These are phyloP conservation scores for Danaus melanippus DNA, from an alignment of 1,140 invertebrate genomes.

Conservation along the genomic window DNA sequence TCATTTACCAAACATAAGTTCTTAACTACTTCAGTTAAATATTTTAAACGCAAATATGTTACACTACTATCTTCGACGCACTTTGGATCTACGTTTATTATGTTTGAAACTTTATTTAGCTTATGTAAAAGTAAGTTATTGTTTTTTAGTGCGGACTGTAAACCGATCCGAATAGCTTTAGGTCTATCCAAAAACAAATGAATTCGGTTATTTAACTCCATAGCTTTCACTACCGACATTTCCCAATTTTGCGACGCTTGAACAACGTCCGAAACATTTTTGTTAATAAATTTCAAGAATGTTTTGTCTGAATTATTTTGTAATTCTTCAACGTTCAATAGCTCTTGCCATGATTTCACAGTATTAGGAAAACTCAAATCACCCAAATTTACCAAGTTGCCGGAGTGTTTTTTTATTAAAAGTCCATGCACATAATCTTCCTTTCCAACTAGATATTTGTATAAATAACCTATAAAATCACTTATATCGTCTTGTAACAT, in stretches of 20 bases:
- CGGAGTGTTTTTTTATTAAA: conserved; percentile 67
- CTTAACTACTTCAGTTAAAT: conserved; percentile 49
- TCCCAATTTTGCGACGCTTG: conserved; percentile 43
- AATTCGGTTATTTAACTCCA: conserved; percentile 39
- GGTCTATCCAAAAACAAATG: conserved; percentile 45
- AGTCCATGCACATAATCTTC: conserved; percentile 24
- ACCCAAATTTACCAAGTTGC: conserved; percentile 58
- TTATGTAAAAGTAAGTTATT: conserved; percentile 30
- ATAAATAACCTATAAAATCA: conserved; percentile 31
- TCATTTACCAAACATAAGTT: conserved; percentile 43
- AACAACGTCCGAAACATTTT: conserved; percentile 32
- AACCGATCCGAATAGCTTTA: conserved; percentile 32
- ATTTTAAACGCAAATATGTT: conserved; percentile 47
- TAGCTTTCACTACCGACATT: conserved; percentile 35
- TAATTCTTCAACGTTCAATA: conserved; percentile 27
- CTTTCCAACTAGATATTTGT: conserved; percentile 32
- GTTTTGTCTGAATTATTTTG: conserved; percentile 17
- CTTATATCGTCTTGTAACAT: conserved; percentile 42
- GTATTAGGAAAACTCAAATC: conserved; percentile 71
- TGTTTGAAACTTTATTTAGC: conserved; percentile 17
- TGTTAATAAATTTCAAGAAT: conserved; percentile 39
- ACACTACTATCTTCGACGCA: conserved; percentile 33
- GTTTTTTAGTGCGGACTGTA: conserved; percentile 32
- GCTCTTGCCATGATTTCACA: conserved; percentile 67
- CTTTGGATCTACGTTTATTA: conserved; percentile 30